Evolutionary conservation across 2,113 vertebrate species (phyloP).

Genomic region (Egretta garzetta): DNA sequence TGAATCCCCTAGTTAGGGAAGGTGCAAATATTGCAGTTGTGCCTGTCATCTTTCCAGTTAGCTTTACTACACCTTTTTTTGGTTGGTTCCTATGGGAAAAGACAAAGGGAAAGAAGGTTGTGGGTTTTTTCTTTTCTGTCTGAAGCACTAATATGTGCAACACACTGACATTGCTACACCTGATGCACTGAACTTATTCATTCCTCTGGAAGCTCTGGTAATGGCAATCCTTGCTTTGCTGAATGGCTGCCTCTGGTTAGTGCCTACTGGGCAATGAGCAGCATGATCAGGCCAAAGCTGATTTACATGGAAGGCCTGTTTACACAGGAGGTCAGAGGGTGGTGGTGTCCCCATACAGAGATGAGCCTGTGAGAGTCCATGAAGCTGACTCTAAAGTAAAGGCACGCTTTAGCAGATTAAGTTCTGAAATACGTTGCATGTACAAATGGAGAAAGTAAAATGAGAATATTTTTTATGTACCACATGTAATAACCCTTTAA

Average conservation of each 20-base stretch:
- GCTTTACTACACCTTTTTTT: background rate
- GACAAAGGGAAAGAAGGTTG: background rate
- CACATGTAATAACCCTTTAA: background rate
- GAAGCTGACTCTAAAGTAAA: background rate
- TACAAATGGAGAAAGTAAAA: background rate
- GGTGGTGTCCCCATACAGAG: background rate
- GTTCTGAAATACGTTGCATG: accelerated
- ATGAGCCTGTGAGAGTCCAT: accelerated
- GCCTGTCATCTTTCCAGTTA: background rate
- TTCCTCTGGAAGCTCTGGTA: background rate
- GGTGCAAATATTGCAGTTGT: background rate
- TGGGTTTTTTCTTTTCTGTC: background rate
- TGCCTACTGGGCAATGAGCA: background rate
- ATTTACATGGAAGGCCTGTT: background rate
- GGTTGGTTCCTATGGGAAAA: background rate
- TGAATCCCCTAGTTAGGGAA: background rate
- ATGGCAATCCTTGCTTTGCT: background rate
- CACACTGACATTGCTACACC: accelerated
- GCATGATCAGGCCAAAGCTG: background rate
- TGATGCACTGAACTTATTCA: background rate
- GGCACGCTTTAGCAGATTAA: background rate
- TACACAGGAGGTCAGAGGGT: background rate
- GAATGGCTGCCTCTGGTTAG: background rate
- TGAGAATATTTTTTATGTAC: background rate
- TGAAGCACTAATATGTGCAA: background rate